phyloP scores from a whole-genome alignment of 2,888 invertebrate species.

The Thalpophila matura region DNA sequence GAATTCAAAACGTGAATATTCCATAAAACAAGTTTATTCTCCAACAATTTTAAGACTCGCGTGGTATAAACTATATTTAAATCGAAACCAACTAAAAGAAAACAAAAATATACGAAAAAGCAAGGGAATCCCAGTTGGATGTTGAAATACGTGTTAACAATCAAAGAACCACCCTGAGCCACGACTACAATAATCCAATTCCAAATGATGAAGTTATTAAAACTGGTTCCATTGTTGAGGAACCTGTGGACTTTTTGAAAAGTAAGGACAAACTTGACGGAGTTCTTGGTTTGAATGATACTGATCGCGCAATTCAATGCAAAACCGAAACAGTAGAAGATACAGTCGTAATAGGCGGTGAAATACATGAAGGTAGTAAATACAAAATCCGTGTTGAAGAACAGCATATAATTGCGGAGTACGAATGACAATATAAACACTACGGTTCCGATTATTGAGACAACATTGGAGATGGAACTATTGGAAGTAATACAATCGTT shows the following conservation, averaged over 20 bases:
- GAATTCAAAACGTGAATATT: background rate
- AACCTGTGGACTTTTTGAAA: constrained; percentile 1
- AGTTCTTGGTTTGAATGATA: background rate
- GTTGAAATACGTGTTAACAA: background rate
- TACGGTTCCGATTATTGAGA: background rate
- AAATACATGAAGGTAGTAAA: background rate
- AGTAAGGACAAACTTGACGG: background rate
- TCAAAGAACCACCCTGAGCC: too few relatives aligned
- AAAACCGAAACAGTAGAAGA: background rate
- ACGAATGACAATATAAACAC: too few relatives aligned
- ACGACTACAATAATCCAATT: background rate
- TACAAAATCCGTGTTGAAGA: too few relatives aligned
- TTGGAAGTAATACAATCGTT: constrained; percentile 2
- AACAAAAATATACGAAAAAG: background rate
- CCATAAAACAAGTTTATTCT: background rate
- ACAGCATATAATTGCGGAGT: background rate
- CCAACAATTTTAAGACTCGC: background rate
- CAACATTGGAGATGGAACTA: background rate
- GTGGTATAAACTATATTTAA: background rate
- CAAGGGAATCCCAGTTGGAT: background rate
- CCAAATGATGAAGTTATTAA: background rate
- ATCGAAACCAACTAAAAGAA: background rate
- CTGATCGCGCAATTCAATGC: background rate
- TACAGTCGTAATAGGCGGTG: background rate
- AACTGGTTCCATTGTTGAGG: background rate